Evolutionary conservation across 2,888 invertebrate species (phyloP).

Genomic region (Callosobruchus maculatus): DNA sequence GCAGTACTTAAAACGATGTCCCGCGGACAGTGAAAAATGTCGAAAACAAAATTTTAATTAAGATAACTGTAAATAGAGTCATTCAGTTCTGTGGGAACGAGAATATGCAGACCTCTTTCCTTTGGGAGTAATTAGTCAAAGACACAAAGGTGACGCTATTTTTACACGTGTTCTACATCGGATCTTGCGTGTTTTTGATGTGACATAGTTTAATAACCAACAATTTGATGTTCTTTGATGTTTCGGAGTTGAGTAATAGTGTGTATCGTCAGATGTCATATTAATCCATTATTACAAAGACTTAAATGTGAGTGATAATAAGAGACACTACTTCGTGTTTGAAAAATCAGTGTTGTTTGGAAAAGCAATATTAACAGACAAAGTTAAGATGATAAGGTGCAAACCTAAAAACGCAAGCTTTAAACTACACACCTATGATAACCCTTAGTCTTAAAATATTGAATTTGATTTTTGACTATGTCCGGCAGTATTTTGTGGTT

Average conservation of each 20-base stretch:
- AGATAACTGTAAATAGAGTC: not conserved
- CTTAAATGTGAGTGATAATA: too few species aligned
- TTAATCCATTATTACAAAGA: not conserved
- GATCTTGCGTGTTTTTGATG: not conserved
- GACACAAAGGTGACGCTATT: not conserved
- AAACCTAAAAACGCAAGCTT: too few species aligned
- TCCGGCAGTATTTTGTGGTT: too few species aligned
- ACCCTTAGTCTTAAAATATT: too few species aligned
- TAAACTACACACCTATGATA: too few species aligned
- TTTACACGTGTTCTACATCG: not conserved
- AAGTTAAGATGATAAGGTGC: too few species aligned
- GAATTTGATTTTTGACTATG: too few species aligned
- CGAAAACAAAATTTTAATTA: not conserved
- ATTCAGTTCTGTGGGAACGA: not conserved
- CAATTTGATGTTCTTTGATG: not conserved
- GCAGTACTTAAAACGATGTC: not conserved
- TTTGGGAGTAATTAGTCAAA: not conserved
- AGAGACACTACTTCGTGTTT: too few species aligned
- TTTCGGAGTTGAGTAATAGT: not conserved
- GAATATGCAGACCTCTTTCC: not conserved
- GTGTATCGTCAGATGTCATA: not conserved
- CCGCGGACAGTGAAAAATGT: not conserved
- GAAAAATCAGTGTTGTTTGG: too few species aligned
- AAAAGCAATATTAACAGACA: too few species aligned
- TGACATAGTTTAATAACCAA: not conserved